These are phyloP conservation scores for Drosophila tani DNA, from an alignment of 1,140 invertebrate genomes.

Conservation along the genomic window DNA sequence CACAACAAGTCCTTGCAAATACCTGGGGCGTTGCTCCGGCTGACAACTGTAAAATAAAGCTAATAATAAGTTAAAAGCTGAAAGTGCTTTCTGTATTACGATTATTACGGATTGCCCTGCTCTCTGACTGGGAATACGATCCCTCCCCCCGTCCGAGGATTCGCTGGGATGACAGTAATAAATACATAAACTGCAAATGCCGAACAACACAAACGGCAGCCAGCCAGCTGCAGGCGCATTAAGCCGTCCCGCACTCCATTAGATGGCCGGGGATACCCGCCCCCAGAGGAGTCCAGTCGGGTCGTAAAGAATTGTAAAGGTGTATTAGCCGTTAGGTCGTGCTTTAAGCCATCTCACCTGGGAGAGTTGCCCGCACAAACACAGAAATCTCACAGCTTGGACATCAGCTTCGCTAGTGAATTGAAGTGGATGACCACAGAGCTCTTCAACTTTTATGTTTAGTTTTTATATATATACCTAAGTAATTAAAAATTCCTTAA, in stretches of 20 bases:
- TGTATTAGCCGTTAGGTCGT: slow-evolving; percentile 50
- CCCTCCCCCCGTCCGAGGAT: slow-evolving; percentile 33
- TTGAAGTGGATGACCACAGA: slow-evolving; percentile 23
- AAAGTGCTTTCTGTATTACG: slow-evolving; percentile 81
- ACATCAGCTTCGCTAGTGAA: slow-evolving; percentile 1
- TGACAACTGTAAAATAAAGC: slow-evolving; percentile 70
- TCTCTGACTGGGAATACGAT: slow-evolving; percentile 35
- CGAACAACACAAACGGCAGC: slow-evolving; percentile 33
- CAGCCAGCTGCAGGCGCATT: slow-evolving; percentile 31
- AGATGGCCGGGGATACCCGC: slow-evolving; percentile 23
- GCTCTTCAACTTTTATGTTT: too few species aligned
- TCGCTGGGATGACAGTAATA: slow-evolving; percentile 59
- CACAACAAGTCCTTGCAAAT: slow-evolving; percentile 51
- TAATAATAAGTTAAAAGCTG: slow-evolving; percentile 83
- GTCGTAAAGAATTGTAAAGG: slow-evolving; percentile 61
- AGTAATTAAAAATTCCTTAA: too few species aligned
- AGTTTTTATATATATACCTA: too few species aligned
- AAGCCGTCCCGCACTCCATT: slow-evolving; percentile 53
- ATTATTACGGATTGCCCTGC: slow-evolving; percentile 68
- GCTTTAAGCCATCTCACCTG: slow-evolving; percentile 49
- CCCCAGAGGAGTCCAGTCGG: slow-evolving; percentile 16
- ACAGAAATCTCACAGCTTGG: not conserved
- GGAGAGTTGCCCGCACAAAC: slow-evolving; percentile 20
- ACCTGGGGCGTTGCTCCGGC: slow-evolving; percentile 63
- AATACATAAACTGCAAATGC: slow-evolving; percentile 58